Percentiles rank a stretch among this genome's conserved stretches.
These are phyloP conservation scores for Hipposideros larvatus DNA, from an alignment of 2,797 vertebrate genomes.

Conservation along the genomic window DNA sequence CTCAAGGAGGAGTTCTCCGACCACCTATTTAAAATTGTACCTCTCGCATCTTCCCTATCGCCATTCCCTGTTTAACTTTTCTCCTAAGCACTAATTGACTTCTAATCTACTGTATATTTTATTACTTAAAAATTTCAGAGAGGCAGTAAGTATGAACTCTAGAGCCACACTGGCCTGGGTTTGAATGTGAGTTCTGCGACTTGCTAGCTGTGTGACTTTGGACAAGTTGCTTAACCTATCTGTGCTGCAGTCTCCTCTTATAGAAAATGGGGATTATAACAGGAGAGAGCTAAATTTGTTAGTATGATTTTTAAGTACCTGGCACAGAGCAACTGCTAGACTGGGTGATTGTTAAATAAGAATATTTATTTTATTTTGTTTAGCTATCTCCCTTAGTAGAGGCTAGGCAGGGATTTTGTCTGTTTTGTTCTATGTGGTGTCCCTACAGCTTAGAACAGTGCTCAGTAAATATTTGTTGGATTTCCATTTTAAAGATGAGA, in stretches of 20 bases:
- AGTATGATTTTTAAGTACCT: not conserved
- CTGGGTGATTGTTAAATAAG: not conserved
- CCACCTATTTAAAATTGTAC: not conserved
- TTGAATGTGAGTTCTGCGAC: not conserved
- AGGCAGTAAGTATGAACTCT: not conserved
- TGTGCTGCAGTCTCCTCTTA: not conserved
- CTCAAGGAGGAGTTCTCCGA: not conserved
- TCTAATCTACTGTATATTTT: not conserved
- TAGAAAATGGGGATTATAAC: not conserved
- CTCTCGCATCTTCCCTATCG: not conserved
- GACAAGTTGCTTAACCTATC: not conserved
- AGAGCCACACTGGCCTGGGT: not conserved
- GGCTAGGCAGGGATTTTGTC: not conserved
- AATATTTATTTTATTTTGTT: not conserved
- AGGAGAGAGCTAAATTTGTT: not conserved
- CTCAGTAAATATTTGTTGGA: not conserved
- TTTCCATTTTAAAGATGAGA: conserved; percentile 7
- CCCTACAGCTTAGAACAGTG: not conserved
- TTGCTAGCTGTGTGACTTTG: conserved; percentile 1
- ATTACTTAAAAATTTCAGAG: not conserved
- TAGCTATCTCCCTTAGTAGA: not conserved
- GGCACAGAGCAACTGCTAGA: not conserved
- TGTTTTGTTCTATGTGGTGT: not conserved
- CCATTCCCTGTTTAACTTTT: not conserved
- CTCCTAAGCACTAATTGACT: not conserved